A percentile compares a stretch with the other conserved stretches of the same genome.
Evolutionary conservation across 2,888 invertebrate genomes (phyloP).

Genomic region (Parthenolecanium corni): DNA sequence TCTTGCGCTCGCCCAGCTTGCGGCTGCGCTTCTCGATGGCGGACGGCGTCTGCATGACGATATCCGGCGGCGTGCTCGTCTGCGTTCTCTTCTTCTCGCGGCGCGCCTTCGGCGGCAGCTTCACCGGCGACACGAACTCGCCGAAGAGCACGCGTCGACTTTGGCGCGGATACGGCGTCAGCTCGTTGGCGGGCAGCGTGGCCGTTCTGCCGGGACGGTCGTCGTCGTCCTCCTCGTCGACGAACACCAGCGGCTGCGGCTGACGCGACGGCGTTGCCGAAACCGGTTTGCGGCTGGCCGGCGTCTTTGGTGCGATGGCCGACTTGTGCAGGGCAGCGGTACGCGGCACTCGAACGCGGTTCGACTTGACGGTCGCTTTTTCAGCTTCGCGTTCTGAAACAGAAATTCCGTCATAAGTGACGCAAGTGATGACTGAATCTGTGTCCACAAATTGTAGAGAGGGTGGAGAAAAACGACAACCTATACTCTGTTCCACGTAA

Average conservation of each 20-base stretch:
- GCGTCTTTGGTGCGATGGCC: not conserved
- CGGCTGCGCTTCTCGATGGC: not conserved
- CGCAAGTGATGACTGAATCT: too few species aligned
- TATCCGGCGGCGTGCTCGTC: constrained; percentile 10
- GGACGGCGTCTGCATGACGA: constrained; percentile 14
- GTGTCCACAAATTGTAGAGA: too few species aligned
- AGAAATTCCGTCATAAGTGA: too few species aligned
- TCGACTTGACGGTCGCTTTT: too few species aligned
- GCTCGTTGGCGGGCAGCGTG: not conserved
- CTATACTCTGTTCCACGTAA: too few species aligned
- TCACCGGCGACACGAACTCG: not conserved
- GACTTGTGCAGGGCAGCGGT: too few species aligned
- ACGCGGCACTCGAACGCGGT: too few species aligned
- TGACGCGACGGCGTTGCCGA: not conserved
- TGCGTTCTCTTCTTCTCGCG: not conserved
- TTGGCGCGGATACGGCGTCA: not conserved
- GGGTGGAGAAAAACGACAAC: too few species aligned
- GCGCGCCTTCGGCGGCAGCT: not conserved
- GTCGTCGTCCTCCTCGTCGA: constrained; percentile 9
- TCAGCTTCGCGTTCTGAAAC: too few species aligned
- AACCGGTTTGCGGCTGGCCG: not conserved
- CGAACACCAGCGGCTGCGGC: not conserved
- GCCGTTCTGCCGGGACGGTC: not conserved
- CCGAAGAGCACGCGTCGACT: constrained; percentile 4
- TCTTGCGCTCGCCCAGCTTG: not conserved